These are phyloP conservation scores for Musca domestica DNA, from an alignment of 1,140 invertebrate genomes.

Conservation along the genomic window DNA sequence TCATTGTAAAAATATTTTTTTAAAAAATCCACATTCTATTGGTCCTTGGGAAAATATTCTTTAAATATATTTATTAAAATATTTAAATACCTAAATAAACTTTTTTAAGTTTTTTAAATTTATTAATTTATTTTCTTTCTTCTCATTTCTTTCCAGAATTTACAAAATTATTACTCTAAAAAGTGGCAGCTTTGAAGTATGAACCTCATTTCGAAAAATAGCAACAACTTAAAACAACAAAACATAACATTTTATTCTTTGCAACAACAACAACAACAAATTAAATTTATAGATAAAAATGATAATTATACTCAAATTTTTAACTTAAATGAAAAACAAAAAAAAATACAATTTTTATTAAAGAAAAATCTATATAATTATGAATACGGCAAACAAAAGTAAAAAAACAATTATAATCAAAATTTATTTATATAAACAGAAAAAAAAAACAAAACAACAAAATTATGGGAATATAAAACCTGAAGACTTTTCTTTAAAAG, in stretches of 20 bases:
- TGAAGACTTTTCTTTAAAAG: conserved; percentile 3
- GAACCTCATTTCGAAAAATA: conserved; percentile 10
- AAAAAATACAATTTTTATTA: conserved; percentile 27
- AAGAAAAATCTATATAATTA: conserved; percentile 15
- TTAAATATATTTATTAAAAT: neutral
- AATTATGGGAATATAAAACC: neutral
- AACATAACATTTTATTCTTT: conserved; percentile 1
- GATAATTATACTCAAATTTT: conserved; percentile 25
- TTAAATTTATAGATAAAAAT: conserved; percentile 20
- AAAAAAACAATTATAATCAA: conserved; percentile 4
- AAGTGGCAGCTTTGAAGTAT: conserved; percentile 20
- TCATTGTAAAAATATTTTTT: too few relatives aligned
- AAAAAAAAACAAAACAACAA: neutral
- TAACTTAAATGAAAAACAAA: conserved; percentile 23
- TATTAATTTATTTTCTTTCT: neutral
- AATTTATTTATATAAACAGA: conserved; percentile 9
- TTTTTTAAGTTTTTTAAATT: neutral
- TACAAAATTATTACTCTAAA: conserved; percentile 63
- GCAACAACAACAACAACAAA: neutral
- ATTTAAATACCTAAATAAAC: neutral
- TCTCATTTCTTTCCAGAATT: conserved; percentile 61
- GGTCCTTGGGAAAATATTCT: too few relatives aligned
- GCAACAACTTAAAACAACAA: neutral
- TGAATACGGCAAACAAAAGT: conserved; percentile 10
- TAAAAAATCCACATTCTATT: too few relatives aligned